Evolutionary conservation across 2,888 invertebrate species (phyloP), one percentile per base, ranked within the genome.

Genomic region (Neocrepidodera transversa): DNA sequence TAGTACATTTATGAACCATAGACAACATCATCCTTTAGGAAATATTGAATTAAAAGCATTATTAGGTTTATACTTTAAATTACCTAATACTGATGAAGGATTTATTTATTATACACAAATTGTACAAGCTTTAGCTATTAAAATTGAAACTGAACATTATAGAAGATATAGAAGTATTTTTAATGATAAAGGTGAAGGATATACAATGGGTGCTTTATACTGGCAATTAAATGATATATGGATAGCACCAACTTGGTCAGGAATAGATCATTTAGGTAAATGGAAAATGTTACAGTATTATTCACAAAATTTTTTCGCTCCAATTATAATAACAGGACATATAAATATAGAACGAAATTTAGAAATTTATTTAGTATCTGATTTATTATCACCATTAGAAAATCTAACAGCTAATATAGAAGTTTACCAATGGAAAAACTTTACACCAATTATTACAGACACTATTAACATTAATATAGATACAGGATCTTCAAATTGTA

Each of bases 161-260:
- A 83, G 75, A n/a, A 66, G 69, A 53, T 70, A 67, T 43, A 64
- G 70, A 58, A 82, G 81, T 51, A 74, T 69, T 28, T 54, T 83
- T 7, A 78, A 82, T 63, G 73, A 73, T 13, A 61, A 76, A 10
- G 86, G 87, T 0, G 78, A 83, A 69, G 91, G 91, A 2, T 76
- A 82, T 62, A 98, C 97, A 0, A 97, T 96, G 95, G 98, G 98
- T 0, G 95, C 97, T 0, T 82, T 98, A 49, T 99, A 96, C 78
- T 99, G 98, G 98, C 98, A 98, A 79, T 80, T 98, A 6, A 97
- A 98, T 77, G 97, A 97, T 77, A 92, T 97, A 23, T 98, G 98
- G 98, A 91, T 93, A 71, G 97, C 94, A 0, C 96, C 97, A 0
- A 92, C 96, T 0, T 98, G 98, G 98, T 88, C 95, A 2, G 87